Conservation (phyloP, 2,797 vertebrate species). For the Bufotes viridis region DNA sequence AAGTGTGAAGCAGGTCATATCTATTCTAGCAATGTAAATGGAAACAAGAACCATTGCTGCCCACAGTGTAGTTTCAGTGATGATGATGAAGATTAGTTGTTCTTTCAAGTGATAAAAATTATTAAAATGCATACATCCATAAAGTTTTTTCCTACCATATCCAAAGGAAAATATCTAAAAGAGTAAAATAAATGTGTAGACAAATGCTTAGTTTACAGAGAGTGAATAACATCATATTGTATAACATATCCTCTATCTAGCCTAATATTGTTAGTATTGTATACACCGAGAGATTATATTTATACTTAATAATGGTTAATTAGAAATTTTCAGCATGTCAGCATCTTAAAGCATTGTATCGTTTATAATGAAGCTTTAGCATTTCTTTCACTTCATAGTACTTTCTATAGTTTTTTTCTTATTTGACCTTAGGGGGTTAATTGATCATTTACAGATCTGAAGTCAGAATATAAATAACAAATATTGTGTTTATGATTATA, state of each 20-base stretch:
- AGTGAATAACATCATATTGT: too few species aligned
- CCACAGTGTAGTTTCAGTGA: slow-evolving; percentile 46
- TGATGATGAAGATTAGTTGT: slow-evolving; percentile 16
- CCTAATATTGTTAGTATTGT: too few species aligned
- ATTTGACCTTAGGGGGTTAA: not conserved
- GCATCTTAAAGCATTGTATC: not conserved
- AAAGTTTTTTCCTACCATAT: not conserved
- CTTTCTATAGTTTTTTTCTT: not conserved
- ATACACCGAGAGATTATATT: not conserved
- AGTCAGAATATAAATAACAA: not conserved
- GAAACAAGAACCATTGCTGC: not conserved
- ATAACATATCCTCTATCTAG: too few species aligned
- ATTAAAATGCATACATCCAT: not conserved
- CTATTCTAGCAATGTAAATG: slow-evolving; percentile 32
- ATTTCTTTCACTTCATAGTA: not conserved
- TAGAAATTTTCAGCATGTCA: not conserved
- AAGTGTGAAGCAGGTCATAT: slow-evolving; percentile 58
- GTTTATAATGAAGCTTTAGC: not conserved
- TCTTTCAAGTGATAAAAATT: not conserved
- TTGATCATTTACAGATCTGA: not conserved
- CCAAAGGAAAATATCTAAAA: not conserved
- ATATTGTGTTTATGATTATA: not conserved
- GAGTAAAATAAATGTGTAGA: not conserved
- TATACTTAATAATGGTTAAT: not conserved
- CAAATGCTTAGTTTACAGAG: too few species aligned